Conservation (phyloP, 2,797 vertebrate species). For the Erpetoichthys calabaricus region DNA sequence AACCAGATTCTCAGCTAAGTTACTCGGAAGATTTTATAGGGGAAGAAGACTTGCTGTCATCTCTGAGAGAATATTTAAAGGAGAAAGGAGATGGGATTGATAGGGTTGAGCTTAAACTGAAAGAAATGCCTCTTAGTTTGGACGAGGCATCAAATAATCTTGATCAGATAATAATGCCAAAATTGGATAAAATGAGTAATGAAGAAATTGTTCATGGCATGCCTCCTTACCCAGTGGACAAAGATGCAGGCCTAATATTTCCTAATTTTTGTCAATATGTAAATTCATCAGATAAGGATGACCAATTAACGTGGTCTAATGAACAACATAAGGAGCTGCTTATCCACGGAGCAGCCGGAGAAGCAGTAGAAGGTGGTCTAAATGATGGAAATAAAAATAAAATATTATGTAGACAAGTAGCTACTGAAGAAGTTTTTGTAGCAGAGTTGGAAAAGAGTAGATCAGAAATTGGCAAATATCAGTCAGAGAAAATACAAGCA, state of each 20-base stretch:
- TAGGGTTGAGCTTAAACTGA: slow-evolving; percentile 51
- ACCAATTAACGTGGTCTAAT: slow-evolving; percentile 40
- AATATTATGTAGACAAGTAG: slow-evolving; percentile 51
- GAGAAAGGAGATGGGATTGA: slow-evolving; percentile 56
- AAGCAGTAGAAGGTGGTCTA: slow-evolving; percentile 27
- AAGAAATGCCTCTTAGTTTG: slow-evolving; percentile 34
- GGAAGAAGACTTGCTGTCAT: slow-evolving; percentile 80
- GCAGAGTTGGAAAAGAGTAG: slow-evolving; percentile 36
- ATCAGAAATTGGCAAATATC: slow-evolving; percentile 22
- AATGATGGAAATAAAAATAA: slow-evolving; percentile 38
- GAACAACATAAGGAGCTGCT: slow-evolving; percentile 29
- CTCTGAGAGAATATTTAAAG: slow-evolving; percentile 79
- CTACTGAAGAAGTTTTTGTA: slow-evolving; percentile 42
- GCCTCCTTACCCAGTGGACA: slow-evolving; percentile 36
- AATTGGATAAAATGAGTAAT: slow-evolving; percentile 32
- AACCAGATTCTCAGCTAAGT: slow-evolving; percentile 55
- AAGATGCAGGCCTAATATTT: slow-evolving; percentile 47
- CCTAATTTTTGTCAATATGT: slow-evolving; percentile 62
- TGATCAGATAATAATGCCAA: slow-evolving; percentile 38
- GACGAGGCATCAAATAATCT: slow-evolving; percentile 36
- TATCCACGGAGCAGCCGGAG: slow-evolving; percentile 19
- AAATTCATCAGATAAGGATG: slow-evolving; percentile 31
- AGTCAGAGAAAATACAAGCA: slow-evolving; percentile 38
- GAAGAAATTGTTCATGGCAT: slow-evolving; percentile 45
- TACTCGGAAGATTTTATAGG: slow-evolving; percentile 68